Evolutionary conservation across 2,113 vertebrate genomes (phyloP), one percentile per base, ranked within the genome.

Genomic region (Catharus fuscescens): DNA sequence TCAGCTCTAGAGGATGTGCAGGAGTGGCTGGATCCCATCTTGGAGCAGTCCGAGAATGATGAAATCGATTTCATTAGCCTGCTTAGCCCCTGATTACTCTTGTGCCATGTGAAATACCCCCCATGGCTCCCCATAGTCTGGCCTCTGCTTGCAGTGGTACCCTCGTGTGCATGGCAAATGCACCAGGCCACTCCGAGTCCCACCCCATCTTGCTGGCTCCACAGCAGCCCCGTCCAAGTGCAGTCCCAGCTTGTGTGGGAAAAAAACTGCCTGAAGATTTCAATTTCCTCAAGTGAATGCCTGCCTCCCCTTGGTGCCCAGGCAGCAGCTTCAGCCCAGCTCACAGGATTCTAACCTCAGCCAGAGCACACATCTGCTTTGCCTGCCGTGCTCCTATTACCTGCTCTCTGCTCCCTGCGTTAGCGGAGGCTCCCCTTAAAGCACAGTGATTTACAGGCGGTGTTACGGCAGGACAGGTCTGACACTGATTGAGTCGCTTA

Each of bases 401-500:
- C 90, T 93, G 71, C 90, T 73, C 29, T 70, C 70, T 42, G 79
- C 95, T 93, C 72, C 85, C 69, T 1, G 23, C 40, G 50, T n/a
- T 40, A 72, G 92, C 3, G 2, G 80, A 67, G 70, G 38, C 54
- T 65, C 31, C 56, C 88, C 96, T 83, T 72, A 73, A 87, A 88
- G 80, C 13, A 6, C 82, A 48, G 83, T 97, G 97, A 98, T 97
- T 97, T 98, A 95, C 86, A 69, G 82, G 90, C 16, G 3, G 50
- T 79, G 93, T 86, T 94, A 92, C 14, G 44, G 96, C 50, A 79
- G 96, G 97, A 96, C 50, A 50, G 96, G 76, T 74, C 96, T 98
- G 97, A 98, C 97, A 96, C 95, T 97, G 98, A 98, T 95, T 86
- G 97, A 98, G 93, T 97, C 95, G 73, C 97, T 98, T 96, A 96